These are phyloP conservation scores for Mareca penelope DNA, from an alignment of 2,797 vertebrate species.

Conservation along the genomic window DNA sequence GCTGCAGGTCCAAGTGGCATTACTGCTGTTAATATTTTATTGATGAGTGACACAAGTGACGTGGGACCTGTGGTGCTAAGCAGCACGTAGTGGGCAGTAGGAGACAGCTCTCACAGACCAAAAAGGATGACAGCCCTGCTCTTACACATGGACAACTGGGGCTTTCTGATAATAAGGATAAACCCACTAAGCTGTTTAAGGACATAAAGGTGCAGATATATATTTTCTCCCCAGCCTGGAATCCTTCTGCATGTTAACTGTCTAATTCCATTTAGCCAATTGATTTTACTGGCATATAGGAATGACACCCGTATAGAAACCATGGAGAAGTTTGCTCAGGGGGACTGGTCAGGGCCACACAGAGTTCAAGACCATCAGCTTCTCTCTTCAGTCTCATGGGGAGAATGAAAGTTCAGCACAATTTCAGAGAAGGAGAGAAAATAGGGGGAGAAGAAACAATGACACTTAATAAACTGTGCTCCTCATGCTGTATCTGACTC, in stretches of 20 bases:
- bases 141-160: background rate
- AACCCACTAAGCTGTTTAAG: background rate
- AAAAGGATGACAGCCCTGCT: background rate
- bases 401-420: background rate
- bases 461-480: background rate
- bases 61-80: background rate
- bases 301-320: background rate
- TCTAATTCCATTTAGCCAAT: background rate
- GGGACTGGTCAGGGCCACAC: fast-evolving
- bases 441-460: background rate
- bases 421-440: background rate
- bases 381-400: background rate
- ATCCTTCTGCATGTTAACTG: background rate
- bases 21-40: background rate
- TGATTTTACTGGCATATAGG: background rate
- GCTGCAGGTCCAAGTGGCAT: background rate
- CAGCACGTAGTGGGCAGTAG: background rate
- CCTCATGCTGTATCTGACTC: background rate
- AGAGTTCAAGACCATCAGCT: background rate
- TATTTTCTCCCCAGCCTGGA: background rate
- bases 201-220: background rate
- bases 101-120: fast-evolving
- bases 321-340: background rate
- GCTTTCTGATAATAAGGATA: background rate
- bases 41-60: background rate